A percentile compares a stretch with the other conserved stretches of the same genome.
phyloP scores from a whole-genome alignment of 92 coral and sea anemone species.

The Desmophyllum pertusum region DNA sequence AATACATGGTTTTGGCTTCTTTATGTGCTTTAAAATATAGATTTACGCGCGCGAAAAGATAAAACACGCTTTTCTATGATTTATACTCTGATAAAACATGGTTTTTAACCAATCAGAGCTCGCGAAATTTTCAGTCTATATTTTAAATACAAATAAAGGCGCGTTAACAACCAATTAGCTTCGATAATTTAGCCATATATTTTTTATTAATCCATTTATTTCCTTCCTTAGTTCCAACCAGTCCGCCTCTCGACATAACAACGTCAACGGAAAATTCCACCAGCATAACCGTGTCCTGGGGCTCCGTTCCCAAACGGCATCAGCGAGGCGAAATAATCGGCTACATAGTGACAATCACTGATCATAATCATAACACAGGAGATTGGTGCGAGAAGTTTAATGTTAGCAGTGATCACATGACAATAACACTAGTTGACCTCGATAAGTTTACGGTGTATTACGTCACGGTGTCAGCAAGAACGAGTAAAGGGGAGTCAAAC shows the following conservation, averaged over 20 bases:
- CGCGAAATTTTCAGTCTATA: too few species aligned
- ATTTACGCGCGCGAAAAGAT: too few species aligned
- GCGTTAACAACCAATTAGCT: background rate
- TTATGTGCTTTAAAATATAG: too few species aligned
- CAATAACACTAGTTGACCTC: background rate
- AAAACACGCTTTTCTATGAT: too few species aligned
- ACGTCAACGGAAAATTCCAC: background rate
- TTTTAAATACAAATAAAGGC: too few species aligned
- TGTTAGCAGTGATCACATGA: background rate
- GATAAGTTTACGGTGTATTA: background rate
- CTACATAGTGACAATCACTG: background rate
- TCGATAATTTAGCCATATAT: too few species aligned
- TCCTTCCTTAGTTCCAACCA: slow-evolving; percentile 8
- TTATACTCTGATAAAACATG: too few species aligned
- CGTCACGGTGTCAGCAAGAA: slow-evolving; percentile 13
- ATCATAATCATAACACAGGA: background rate
- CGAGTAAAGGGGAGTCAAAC: slow-evolving; percentile 2
- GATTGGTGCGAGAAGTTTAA: background rate
- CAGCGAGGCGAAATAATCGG: background rate
- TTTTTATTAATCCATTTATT: background rate
- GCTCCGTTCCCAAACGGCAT: background rate
- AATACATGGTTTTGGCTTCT: too few species aligned
- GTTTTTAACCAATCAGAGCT: too few species aligned
- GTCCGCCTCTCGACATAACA: background rate
- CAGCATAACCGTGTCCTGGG: slow-evolving; percentile 16